Conservation (phyloP, 2,113 vertebrate species). For the Semnornis frantzii region DNA sequence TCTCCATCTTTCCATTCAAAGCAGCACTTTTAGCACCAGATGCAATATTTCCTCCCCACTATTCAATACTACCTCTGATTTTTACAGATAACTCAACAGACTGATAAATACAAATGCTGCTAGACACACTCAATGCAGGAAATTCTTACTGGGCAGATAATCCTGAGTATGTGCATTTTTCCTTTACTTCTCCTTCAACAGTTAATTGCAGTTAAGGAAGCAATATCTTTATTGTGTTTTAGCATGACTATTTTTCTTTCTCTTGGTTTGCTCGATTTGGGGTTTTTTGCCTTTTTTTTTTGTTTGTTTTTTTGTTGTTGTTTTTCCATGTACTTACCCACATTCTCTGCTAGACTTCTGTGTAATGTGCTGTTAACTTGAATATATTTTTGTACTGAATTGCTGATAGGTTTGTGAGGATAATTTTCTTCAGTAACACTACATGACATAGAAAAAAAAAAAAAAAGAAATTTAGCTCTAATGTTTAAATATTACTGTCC, state of each 20-base stretch:
- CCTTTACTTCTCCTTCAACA: conserved; percentile 70
- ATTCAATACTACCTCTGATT: conserved; percentile 95
- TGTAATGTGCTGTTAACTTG: conserved; percentile 90
- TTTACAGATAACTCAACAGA: conserved; percentile 81
- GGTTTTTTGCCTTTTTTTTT: conserved; percentile 42
- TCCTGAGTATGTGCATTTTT: conserved; percentile 68
- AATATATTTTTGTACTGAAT: conserved; percentile 92
- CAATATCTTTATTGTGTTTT: conserved; percentile 79
- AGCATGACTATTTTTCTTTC: conserved; percentile 77
- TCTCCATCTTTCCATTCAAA: conserved; percentile 76
- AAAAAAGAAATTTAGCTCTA: conserved; percentile 68
- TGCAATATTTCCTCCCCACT: conserved; percentile 85
- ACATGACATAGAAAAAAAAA: conserved; percentile 76
- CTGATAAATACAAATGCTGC: conserved; percentile 83
- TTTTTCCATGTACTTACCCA: conserved; percentile 79
- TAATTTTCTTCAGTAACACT: conserved; percentile 82
- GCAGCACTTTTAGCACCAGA: conserved; percentile 85
- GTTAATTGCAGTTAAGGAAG: conserved; percentile 81
- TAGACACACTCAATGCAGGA: conserved; percentile 84
- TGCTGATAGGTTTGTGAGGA: conserved; percentile 85
- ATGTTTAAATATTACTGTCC: conserved; percentile 84
- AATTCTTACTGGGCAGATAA: conserved; percentile 75
- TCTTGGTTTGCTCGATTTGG: not conserved
- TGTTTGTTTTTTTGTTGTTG: not conserved
- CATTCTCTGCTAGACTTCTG: conserved; percentile 84